These are phyloP conservation scores for Enteromius fasciolatus DNA, from an alignment of 2,797 vertebrate species.

Conservation along the genomic window DNA sequence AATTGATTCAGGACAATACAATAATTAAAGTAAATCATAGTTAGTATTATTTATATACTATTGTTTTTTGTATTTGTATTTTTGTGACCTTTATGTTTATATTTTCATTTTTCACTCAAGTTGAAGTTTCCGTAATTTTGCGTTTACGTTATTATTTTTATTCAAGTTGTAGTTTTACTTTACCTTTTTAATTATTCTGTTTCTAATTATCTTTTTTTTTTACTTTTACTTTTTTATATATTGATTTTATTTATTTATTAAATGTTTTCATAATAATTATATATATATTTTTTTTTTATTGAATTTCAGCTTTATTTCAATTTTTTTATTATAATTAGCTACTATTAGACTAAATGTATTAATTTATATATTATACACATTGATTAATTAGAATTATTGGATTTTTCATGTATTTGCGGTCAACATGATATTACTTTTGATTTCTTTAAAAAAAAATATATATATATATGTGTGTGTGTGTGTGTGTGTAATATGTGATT, in stretches of 20 bases:
- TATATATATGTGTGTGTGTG: no score
- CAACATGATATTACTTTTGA: background rate
- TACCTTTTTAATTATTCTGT: background rate
- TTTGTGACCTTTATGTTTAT: background rate
- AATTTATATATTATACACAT: background rate
- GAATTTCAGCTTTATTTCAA: background rate
- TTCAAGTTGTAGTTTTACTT: background rate
- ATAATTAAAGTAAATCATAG: background rate
- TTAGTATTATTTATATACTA: background rate
- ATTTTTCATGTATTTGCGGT: background rate
- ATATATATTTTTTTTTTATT: no score
- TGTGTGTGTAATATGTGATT: no score
- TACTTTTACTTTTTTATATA: background rate
- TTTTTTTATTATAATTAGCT: background rate
- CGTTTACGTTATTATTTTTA: background rate
- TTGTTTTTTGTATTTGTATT: background rate
- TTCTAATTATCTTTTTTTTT: background rate
- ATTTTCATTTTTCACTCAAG: background rate
- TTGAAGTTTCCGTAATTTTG: background rate
- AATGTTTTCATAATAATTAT: background rate
- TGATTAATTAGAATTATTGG: no score
- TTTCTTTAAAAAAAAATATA: no score
- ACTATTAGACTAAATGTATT: background rate
- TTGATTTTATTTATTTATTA: no score
- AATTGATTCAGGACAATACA: background rate